These are phyloP conservation scores for Pyrgus malvae DNA, from an alignment of 2,888 invertebrate genomes.

Conservation along the genomic window DNA sequence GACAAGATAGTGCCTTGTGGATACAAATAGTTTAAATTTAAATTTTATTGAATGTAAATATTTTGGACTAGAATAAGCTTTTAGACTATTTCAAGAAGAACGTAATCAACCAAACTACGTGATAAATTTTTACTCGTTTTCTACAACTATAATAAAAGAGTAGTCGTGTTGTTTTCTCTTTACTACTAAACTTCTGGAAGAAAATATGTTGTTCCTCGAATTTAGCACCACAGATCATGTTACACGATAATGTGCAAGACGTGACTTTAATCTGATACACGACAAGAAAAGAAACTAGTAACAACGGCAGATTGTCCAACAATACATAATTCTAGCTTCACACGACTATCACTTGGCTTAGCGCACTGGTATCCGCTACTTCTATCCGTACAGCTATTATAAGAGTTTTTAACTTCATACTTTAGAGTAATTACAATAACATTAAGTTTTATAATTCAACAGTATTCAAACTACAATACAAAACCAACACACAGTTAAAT, in stretches of 20 bases:
- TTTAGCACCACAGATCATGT: conserved; percentile 37
- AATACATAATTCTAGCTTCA: conserved; percentile 14
- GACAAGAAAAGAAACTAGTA: conserved; percentile 11
- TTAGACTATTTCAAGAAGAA: too few species aligned
- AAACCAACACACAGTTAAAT: too few species aligned
- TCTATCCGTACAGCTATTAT: background rate
- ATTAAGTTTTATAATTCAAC: too few species aligned
- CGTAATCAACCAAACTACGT: too few species aligned
- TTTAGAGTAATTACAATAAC: background rate
- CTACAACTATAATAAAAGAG: background rate
- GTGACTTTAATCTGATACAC: conserved; percentile 51
- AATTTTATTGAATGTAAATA: too few species aligned
- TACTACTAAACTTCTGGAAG: background rate
- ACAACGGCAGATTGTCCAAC: conserved; percentile 21
- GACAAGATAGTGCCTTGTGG: too few species aligned
- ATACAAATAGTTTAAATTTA: too few species aligned
- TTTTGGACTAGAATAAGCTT: too few species aligned
- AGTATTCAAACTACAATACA: too few species aligned
- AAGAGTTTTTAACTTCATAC: too few species aligned
- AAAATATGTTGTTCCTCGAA: conserved; percentile 17
- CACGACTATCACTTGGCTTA: conserved; percentile 13
- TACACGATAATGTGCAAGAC: conserved; percentile 51
- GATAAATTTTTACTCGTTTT: background rate
- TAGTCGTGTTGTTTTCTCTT: background rate
- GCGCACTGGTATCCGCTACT: background rate